Base-by-base conservation (phyloP, 30 jellyfish, hydroid and myxozoan genomes). In the Nemopilema nomurai region DNA sequence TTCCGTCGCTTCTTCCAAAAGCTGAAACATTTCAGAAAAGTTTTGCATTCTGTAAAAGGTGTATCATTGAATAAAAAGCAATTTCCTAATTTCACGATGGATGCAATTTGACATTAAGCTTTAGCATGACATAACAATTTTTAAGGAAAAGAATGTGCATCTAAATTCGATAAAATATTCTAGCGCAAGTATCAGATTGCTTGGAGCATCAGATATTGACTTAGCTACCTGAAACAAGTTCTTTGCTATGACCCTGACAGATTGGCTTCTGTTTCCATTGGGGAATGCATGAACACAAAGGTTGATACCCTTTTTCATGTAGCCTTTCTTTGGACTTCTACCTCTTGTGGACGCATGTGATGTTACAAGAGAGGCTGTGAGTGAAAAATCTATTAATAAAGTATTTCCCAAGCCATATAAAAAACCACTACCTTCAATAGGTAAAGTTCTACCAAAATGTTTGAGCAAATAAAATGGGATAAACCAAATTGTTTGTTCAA, bases 1-100 rank as follows among this genome's bases (percentile, higher is more conserved):
- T 3, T 27, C 79, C 29, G 97, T 91, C 6, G 97, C 91, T 70
- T 91, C 96, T n/a, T 70, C 90, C n/a, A 91, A 80, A 1, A 91
- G 79, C 97, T 91, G n/a, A 1, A 62, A 75, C 8, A 17, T 24
- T 17, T 32, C 31, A 28, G 24, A 13, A 64, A 23, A 84, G 1
- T 28, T 3, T 13, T 41, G 57, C 57, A 3, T 41, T 41, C 13
- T 41, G 57, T 13, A 13, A n/a, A n/a, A n/a, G n/a, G n/a, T n/a
- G n/a, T n/a, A n/a, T n/a, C n/a, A n/a, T n/a, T n/a, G n/a, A n/a
- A n/a, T n/a, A n/a, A n/a, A n/a, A n/a, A n/a, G n/a, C n/a, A n/a
- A n/a, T n/a, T n/a, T n/a, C n/a, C n/a, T n/a, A n/a, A n/a, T n/a
- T n/a, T n/a, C n/a, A n/a, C n/a, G n/a, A n/a, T n/a, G n/a, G n/a